Base-by-base conservation (phyloP, 2,888 invertebrate genomes). In the Anthophora plumipes region DNA sequence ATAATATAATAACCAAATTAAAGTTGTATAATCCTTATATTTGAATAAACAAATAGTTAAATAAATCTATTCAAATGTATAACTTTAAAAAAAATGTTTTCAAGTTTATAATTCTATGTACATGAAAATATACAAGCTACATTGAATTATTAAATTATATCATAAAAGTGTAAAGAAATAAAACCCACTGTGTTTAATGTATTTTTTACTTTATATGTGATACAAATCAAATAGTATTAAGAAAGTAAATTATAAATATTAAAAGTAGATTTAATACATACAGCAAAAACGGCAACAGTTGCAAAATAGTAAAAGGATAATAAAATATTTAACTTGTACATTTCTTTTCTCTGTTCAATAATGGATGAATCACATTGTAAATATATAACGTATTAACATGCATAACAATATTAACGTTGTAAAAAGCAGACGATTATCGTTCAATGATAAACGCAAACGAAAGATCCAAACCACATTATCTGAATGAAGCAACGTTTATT, bases 271-370 rank as follows among this genome's bases (percentile, higher is more conserved):
- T 20, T 1, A 31, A 8, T 83, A 86, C 86, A 22, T 82, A 86
- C 87, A 37, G 73, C 71, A 61, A 64, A 75, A 76, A 79, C 52
- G 57, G 70, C 60, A 73, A 81, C 59, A 72, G 59, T 52, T 41
- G 67, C 52, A 63, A 83, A 52, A 43, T 39, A 66, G 57, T 48
- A 83, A 59, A 83, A 52, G 20, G 61, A 61, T 59, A 83, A 9
- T 57, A 80, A 41, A 52, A 66, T 63, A 31, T 77, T 85, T 70
- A 85, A 77, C 67, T 80, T 80, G 48, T 68, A 81, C 86, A 87
- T 86, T 70, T 76, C 71, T 83, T 66, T 69, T 60, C 67, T 39
- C 68, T 72, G 37, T 72, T 77, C 37, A 25, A 48, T 55, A 7
- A 54, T 41, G 39, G 31, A 67, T 68, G 67, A 25, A 66, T 83